Conservation (phyloP, 2,888 invertebrate species). For the Pristionchus fissidentatus region DNA sequence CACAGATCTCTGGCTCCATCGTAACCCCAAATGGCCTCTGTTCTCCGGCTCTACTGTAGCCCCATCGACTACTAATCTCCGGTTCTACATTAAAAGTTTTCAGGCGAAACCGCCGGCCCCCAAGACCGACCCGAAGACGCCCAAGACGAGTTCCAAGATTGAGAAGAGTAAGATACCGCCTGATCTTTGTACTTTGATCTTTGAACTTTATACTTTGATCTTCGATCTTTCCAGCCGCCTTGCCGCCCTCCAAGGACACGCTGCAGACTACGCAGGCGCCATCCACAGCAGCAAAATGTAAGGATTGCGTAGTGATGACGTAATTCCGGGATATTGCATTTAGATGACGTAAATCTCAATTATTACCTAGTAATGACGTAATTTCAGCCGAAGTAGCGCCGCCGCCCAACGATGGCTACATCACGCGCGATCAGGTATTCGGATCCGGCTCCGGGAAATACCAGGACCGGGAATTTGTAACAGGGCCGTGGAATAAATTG, state of each 20-base stretch:
- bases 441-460: not conserved
- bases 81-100: too few relatives aligned
- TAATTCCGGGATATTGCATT: too few relatives aligned
- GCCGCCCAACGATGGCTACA: slow-evolving; percentile 1
- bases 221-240: slow-evolving; percentile 10
- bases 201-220: not conserved
- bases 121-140: not conserved
- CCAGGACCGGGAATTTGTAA: too few relatives aligned
- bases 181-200: not conserved
- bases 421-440: not conserved
- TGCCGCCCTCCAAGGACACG: not conserved
- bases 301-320: too few relatives aligned
- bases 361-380: too few relatives aligned
- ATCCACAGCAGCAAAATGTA: too few relatives aligned
- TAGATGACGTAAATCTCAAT: too few relatives aligned
- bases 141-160: too few relatives aligned
- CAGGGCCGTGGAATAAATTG: too few relatives aligned
- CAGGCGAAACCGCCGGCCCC: slow-evolving; percentile 11
- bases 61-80: not conserved
- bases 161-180: slow-evolving; percentile 7
- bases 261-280: not conserved
- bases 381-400: not conserved
- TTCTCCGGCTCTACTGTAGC: not conserved
- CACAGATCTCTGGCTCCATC: too few relatives aligned
- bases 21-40: too few relatives aligned